Base-by-base conservation (phyloP, 92 coral and sea anemone species). In the Palythoa heliodiscus region DNA sequence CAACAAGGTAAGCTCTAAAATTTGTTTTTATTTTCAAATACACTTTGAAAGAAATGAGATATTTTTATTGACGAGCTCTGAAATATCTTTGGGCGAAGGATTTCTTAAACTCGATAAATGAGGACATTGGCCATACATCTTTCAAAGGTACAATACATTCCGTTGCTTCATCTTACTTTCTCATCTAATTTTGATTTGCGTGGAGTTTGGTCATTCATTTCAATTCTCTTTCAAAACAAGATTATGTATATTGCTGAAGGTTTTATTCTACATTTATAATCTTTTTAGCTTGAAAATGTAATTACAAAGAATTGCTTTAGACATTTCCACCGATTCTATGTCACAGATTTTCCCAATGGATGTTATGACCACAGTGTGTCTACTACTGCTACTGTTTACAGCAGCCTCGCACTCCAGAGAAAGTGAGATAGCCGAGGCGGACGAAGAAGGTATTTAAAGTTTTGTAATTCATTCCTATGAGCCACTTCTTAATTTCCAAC, bases 301-400 rank as follows among this genome's bases (percentile, higher is more conserved):
- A 43, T 20, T 48, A 2, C 10, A 47, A 47, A 20, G 4, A 48
- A 43, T 2, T 13, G 40, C 14, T 25, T 24, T 13, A 3, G 13
- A 37, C 4, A 4, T 22, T 43, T 12, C 66, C 3, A 43, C 47
- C 23, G 2, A 22, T 66, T 66, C 47, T 64, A 47, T n/a, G n/a
- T 13, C 73, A 64, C 57, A 80, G 84, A 48, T 38, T 47, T 70
- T 50, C 73, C 13, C 60, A 7, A 80, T 80, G 84, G 84, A 64
- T 53, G 73, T 80, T 47, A 40, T 47, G 47, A 22, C 72, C 43
- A 24, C 61, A 2, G 55, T 80, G 52, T 68, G 52, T 14, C 20
- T 80, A n/a, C 24, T 66, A 11, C 69, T 79, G 73, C 52, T 80
- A 70, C 84, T 80, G 61, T 25, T 80, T 43, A 5, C 4, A 23